Evolutionary conservation across 1,140 invertebrate genomes (phyloP).

Genomic region (Pristionchus pacificus): DNA sequence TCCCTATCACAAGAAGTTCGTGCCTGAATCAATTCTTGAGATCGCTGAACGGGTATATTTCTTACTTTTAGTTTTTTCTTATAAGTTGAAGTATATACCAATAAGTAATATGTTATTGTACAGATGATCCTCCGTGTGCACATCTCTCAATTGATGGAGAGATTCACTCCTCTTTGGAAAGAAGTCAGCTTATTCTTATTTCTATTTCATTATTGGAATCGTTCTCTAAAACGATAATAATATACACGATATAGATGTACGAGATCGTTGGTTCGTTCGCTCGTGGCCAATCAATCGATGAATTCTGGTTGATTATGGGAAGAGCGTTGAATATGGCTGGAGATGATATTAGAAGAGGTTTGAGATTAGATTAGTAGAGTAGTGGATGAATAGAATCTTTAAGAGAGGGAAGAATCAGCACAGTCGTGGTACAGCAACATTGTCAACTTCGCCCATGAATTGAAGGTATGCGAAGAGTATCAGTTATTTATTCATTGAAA

Average conservation of each 20-base stretch:
- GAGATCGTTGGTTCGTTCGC: constrained; percentile 26
- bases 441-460: background rate
- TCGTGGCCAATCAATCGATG: constrained; percentile 28
- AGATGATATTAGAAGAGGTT: background rate
- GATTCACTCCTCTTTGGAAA: constrained; percentile 27
- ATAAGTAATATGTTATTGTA: background rate
- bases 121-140: constrained; percentile 22
- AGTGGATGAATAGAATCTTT: background rate
- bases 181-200: background rate
- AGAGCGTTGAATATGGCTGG: constrained; percentile 2
- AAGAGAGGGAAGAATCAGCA: background rate
- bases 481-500: constrained; percentile 12
- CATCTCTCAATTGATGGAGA: constrained; percentile 29
- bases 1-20: background rate
- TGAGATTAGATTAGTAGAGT: constrained; percentile 1
- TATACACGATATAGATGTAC: constrained; percentile 3
- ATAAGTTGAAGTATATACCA: too few species aligned
- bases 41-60: too few species aligned
- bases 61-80: too few species aligned
- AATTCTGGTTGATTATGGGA: constrained; percentile 21
- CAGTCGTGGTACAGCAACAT: background rate
- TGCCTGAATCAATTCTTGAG: background rate
- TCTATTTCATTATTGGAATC: background rate
- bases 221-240: background rate
- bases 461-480: background rate